Evolutionary conservation across 2,888 invertebrate genomes (phyloP).

Genomic region (Strigamia crassipes): DNA sequence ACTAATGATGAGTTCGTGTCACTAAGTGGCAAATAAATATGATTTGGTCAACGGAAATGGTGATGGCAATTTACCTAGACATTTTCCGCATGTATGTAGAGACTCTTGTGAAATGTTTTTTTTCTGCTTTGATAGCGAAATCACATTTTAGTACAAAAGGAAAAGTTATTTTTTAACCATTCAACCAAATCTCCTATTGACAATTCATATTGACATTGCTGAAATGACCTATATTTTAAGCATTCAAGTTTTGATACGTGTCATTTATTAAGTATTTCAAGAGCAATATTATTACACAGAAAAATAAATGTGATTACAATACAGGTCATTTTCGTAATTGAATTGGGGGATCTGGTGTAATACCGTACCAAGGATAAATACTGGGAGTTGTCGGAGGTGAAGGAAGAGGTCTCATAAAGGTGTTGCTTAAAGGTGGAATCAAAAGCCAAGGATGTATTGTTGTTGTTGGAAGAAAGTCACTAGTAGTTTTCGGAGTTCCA

Average conservation of each 20-base stretch:
- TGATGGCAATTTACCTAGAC: neutral
- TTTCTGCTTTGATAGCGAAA: neutral
- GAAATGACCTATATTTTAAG: neutral
- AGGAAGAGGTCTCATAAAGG: too few relatives aligned
- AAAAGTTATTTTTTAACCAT: neutral
- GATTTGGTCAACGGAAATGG: neutral
- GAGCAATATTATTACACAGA: neutral
- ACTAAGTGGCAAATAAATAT: neutral
- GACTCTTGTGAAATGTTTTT: neutral
- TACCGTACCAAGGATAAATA: too few relatives aligned
- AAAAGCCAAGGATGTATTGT: neutral
- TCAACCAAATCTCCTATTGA: neutral
- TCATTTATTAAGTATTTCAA: neutral
- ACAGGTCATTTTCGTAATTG: neutral
- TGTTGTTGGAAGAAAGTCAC: neutral
- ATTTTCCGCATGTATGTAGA: neutral
- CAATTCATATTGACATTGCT: neutral
- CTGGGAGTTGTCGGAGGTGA: too few relatives aligned
- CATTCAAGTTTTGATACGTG: neutral
- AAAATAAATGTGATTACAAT: too few relatives aligned
- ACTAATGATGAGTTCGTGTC: neutral
- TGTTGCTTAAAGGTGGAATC: neutral
- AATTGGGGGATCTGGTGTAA: neutral
- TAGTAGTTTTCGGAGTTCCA: neutral
- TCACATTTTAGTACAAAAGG: neutral